phyloP scores from a whole-genome alignment of 2,888 invertebrate species.

The Sminthurinus aureus region DNA sequence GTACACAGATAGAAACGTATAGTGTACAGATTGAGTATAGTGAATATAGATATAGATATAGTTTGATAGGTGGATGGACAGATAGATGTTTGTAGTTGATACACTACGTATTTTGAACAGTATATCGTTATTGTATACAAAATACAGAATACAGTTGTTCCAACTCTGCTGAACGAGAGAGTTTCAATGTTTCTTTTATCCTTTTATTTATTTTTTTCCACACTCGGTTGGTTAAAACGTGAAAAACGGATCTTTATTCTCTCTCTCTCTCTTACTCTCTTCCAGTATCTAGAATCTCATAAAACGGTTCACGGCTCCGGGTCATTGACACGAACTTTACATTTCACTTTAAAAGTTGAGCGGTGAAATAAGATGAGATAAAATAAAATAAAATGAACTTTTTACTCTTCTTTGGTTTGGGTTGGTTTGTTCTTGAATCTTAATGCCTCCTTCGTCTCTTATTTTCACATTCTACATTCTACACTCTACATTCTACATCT shows the following conservation, averaged over 20 bases:
- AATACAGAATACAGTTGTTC: neutral
- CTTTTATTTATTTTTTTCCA: constrained; percentile 22
- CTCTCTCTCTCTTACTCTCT: too few species aligned
- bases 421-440: neutral
- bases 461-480: neutral
- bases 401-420: neutral
- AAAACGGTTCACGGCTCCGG: constrained; percentile 42
- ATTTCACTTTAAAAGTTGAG: constrained; percentile 12
- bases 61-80: neutral
- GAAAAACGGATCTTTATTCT: constrained; percentile 8
- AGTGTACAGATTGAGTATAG: too few species aligned
- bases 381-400: neutral
- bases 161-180: neutral
- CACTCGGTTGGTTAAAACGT: neutral
- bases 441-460: neutral
- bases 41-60: neutral
- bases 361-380: constrained; percentile 7
- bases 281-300: too few species aligned
- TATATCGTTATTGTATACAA: too few species aligned
- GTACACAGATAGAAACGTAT: neutral
- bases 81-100: neutral
- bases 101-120: neutral
- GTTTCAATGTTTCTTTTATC: neutral
- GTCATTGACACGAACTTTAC: constrained; percentile 45
- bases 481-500: too few species aligned